phyloP scores from a whole-genome alignment of 2,888 invertebrate species.

The Zeuzera pyrina region DNA sequence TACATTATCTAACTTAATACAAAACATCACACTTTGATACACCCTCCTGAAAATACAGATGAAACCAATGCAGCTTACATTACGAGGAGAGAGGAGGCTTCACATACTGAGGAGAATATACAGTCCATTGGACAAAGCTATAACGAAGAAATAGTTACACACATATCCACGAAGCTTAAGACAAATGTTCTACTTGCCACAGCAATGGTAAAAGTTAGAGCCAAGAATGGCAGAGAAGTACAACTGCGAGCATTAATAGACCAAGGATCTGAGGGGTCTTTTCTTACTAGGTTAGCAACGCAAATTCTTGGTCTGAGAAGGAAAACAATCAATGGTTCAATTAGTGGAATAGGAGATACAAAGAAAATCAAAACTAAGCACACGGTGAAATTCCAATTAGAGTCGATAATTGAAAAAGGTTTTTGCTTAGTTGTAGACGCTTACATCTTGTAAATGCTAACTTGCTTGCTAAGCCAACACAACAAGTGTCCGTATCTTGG shows the following conservation, averaged over 20 bases:
- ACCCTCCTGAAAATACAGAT: too few species aligned
- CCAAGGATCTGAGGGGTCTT: slow-evolving; percentile 3
- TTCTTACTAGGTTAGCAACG: slow-evolving; percentile 1
- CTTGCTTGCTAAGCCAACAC: slow-evolving; percentile 2
- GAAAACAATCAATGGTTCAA: slow-evolving; percentile 1
- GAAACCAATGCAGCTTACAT: too few species aligned
- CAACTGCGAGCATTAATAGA: slow-evolving; percentile 4
- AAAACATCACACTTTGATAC: too few species aligned
- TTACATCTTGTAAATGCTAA: slow-evolving; percentile 1
- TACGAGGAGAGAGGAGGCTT: too few species aligned
- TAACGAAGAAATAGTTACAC: too few species aligned
- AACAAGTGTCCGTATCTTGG: slow-evolving; percentile 2
- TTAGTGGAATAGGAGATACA: slow-evolving; percentile 3
- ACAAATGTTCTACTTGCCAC: slow-evolving; percentile 2
- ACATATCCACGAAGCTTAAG: too few species aligned
- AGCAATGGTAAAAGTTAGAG: slow-evolving; percentile 1
- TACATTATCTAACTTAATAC: too few species aligned
- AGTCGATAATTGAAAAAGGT: slow-evolving; percentile 1
- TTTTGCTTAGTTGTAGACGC: too few species aligned
- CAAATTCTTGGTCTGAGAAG: slow-evolving; percentile 1
- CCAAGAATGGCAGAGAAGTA: too few species aligned
- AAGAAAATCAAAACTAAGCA: slow-evolving; percentile 1
- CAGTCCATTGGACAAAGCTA: too few species aligned
- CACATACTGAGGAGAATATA: too few species aligned
- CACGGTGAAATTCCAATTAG: slow-evolving; percentile 1